Evolutionary conservation across 2,888 invertebrate genomes (phyloP).

Genomic region (Lordiphosa andalusiaca): DNA sequence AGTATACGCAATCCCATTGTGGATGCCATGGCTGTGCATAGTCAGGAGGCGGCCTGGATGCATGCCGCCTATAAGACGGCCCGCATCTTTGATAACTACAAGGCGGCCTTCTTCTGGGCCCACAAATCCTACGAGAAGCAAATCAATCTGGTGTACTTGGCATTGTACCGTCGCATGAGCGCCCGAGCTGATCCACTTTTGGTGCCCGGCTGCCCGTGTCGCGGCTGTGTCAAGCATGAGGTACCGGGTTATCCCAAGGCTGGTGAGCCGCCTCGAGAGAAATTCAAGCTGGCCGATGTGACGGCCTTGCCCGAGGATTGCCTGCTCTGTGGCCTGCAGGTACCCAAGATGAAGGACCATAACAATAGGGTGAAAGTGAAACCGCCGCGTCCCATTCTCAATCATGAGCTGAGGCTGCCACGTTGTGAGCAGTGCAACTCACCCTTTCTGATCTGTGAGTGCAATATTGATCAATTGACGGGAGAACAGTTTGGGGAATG

Average conservation of each 20-base stretch:
- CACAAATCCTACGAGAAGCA: conserved; percentile 64
- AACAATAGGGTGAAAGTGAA: conserved; percentile 4
- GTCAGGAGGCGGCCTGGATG: conserved; percentile 68
- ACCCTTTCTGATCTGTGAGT: conserved; percentile 70
- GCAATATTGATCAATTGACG: conserved; percentile 65
- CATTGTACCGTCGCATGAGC: conserved; percentile 56
- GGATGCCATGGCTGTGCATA: conserved; percentile 60
- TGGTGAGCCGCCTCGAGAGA: conserved; percentile 16
- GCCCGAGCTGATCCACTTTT: conserved; percentile 51
- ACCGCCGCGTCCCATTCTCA: conserved; percentile 42
- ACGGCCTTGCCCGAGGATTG: conserved; percentile 43
- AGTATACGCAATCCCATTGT: conserved; percentile 69
- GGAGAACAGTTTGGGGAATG: conserved; percentile 65
- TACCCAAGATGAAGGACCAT: conserved; percentile 35
- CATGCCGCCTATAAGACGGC: conserved; percentile 74
- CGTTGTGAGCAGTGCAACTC: conserved; percentile 59
- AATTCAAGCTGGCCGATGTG: conserved; percentile 40
- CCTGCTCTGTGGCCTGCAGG: conserved; percentile 58
- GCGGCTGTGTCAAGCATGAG: conserved; percentile 40
- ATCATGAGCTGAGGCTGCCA: conserved; percentile 54
- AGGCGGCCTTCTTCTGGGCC: conserved; percentile 64
- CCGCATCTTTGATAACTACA: conserved; percentile 65
- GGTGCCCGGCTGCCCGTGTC: conserved; percentile 47
- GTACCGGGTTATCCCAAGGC: conserved; percentile 40
- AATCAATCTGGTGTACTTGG: conserved; percentile 59